These are phyloP conservation scores for Belonocnema kinseyi DNA, from an alignment of 1,140 invertebrate genomes.

Conservation along the genomic window DNA sequence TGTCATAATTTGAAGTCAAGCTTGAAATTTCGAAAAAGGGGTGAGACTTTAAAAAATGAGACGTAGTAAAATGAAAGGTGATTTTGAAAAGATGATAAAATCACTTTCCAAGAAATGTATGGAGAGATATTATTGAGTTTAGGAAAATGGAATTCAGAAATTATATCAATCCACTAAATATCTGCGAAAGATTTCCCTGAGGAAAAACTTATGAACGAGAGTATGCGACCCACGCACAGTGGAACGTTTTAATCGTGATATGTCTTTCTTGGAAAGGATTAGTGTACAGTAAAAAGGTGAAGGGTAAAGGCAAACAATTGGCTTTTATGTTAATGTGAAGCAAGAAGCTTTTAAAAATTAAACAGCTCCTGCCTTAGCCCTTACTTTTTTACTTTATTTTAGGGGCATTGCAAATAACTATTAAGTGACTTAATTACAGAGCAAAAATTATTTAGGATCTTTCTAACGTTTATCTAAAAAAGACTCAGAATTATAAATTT, in stretches of 20 bases:
- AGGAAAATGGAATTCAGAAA: slow-evolving; percentile 22
- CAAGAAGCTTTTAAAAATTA: slow-evolving; percentile 8
- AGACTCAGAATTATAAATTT: too few species aligned
- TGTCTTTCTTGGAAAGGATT: slow-evolving; percentile 24
- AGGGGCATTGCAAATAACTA: neutral
- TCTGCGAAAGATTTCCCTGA: slow-evolving; percentile 20
- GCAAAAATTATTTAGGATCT: too few species aligned
- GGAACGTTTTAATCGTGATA: slow-evolving; percentile 27
- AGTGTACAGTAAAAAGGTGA: slow-evolving; percentile 1
- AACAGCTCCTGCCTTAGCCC: neutral
- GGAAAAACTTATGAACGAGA: slow-evolving; percentile 17
- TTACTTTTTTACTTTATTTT: neutral
- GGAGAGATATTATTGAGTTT: neutral
- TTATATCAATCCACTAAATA: slow-evolving; percentile 28
- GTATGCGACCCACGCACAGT: neutral
- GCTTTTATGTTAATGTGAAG: neutral
- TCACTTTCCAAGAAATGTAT: neutral
- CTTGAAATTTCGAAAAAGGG: neutral
- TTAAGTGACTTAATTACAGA: neutral
- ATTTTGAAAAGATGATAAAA: neutral
- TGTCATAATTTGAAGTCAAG: neutral
- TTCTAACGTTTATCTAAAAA: too few species aligned
- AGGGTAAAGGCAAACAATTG: slow-evolving; percentile 18
- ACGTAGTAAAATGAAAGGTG: neutral
- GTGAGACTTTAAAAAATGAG: neutral